These are phyloP conservation scores for Ahaetulla prasina DNA, from an alignment of 2,113 vertebrate species.

Conservation along the genomic window DNA sequence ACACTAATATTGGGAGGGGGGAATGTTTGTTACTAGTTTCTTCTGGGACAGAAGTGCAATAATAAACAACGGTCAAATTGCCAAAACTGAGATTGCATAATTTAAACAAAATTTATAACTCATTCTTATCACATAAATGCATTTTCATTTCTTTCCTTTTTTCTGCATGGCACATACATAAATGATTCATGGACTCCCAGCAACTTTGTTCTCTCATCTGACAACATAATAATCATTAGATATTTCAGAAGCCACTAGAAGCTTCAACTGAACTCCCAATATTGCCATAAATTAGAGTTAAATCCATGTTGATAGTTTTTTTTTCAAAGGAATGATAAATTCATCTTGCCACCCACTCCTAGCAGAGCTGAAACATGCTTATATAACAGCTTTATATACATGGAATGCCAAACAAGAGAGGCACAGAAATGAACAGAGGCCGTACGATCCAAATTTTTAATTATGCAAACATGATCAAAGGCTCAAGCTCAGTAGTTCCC, in stretches of 20 bases:
- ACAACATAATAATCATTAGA: conserved; percentile 56
- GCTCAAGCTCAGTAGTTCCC: conserved; percentile 47
- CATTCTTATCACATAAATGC: conserved; percentile 54
- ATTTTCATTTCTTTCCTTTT: conserved; percentile 25
- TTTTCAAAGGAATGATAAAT: conserved; percentile 33
- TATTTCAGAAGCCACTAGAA: conserved; percentile 50
- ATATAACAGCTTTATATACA: background rate
- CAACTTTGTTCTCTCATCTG: conserved; percentile 48
- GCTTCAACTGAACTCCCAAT: conserved; percentile 43
- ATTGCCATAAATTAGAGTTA: conserved; percentile 46
- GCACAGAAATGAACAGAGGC: conserved; percentile 22
- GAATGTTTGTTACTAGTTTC: conserved; percentile 29
- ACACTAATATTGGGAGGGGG: conserved; percentile 38
- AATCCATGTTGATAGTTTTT: conserved; percentile 41
- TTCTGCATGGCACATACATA: conserved; percentile 46
- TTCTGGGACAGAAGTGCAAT: conserved; percentile 22
- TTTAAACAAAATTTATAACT: conserved; percentile 45
- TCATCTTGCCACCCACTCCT: background rate
- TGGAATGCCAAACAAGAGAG: conserved; percentile 24
- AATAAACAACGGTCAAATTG: conserved; percentile 49
- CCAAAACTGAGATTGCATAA: conserved; percentile 23
- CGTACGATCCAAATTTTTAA: conserved; percentile 37
- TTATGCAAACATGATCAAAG: conserved; percentile 41
- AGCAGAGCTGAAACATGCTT: conserved; percentile 19
- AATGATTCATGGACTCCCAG: conserved; percentile 58